Evolutionary conservation across 2,888 invertebrate species (phyloP).

Genomic region (Yponomeuta plumbellus): DNA sequence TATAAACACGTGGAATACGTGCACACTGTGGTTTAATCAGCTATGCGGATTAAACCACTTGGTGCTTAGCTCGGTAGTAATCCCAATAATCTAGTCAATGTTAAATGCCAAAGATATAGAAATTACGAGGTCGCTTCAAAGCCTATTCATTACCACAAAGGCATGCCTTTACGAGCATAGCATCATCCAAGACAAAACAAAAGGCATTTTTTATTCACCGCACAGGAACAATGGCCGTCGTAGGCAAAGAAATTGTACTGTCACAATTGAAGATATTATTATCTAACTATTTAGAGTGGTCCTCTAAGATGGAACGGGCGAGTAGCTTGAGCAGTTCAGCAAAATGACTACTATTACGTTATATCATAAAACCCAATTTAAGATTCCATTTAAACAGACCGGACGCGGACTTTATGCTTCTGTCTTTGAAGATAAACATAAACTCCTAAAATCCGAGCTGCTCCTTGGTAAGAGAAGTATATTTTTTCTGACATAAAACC

Average conservation of each 20-base stretch:
- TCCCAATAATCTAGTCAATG: neutral
- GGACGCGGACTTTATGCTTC: constrained; percentile 4
- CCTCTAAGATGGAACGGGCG: neutral
- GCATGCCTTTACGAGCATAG: neutral
- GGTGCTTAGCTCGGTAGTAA: neutral
- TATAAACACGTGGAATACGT: neutral
- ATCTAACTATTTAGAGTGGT: constrained; percentile 1
- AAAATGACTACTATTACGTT: constrained; percentile 6
- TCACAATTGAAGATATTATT: neutral
- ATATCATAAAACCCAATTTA: constrained; percentile 11
- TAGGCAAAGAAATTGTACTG: neutral
- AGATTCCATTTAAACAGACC: constrained; percentile 9
- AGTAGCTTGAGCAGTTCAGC: neutral
- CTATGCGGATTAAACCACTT: neutral
- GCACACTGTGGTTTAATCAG: neutral
- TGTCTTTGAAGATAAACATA: constrained; percentile 9
- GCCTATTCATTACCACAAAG: neutral
- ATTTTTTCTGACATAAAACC: neutral
- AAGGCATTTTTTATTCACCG: neutral
- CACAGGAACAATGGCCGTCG: neutral
- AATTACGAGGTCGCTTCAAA: neutral
- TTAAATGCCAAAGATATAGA: neutral
- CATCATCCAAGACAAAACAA: neutral
- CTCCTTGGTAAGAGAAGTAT: neutral
- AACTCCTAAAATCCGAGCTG: neutral